phyloP scores from a whole-genome alignment of 2,113 vertebrate genomes.

The Thunnus thynnus region DNA sequence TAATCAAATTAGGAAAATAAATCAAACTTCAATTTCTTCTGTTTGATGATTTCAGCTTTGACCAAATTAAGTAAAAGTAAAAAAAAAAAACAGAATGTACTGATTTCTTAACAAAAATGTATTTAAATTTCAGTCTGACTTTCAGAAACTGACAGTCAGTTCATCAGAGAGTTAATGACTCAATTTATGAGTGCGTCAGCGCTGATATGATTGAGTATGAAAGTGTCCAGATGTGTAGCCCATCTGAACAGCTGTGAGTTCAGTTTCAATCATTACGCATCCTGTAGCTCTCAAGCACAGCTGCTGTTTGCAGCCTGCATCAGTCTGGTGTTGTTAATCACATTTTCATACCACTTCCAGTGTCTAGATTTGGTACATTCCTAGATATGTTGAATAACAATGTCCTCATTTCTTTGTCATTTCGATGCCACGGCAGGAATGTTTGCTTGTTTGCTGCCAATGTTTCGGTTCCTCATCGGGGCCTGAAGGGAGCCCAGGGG shows the following conservation, averaged over 20 bases:
- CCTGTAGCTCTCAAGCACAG: background rate
- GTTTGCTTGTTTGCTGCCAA: constrained; percentile 36
- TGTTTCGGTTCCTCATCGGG: constrained; percentile 19
- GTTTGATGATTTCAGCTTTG: too few relatives aligned
- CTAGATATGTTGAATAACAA: constrained; percentile 35
- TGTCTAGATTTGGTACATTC: constrained; percentile 1
- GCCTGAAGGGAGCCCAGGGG: constrained; percentile 52
- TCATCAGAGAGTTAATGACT: background rate
- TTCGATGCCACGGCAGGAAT: background rate
- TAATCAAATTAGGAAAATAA: too few relatives aligned
- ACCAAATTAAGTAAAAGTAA: too few relatives aligned
- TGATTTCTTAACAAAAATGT: too few relatives aligned
- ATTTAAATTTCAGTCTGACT: too few relatives aligned
- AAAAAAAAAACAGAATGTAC: too few relatives aligned
- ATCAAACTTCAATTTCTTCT: too few relatives aligned
- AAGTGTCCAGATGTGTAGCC: constrained; percentile 19
- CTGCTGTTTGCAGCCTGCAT: background rate
- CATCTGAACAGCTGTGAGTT: background rate
- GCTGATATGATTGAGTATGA: background rate
- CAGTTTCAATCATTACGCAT: background rate
- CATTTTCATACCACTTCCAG: background rate
- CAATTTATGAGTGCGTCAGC: background rate
- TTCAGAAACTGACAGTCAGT: too few relatives aligned
- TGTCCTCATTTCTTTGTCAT: constrained; percentile 23
- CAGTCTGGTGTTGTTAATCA: background rate